Conservation (phyloP, 2,888 invertebrate species). For the Andrena haemorrhoa region DNA sequence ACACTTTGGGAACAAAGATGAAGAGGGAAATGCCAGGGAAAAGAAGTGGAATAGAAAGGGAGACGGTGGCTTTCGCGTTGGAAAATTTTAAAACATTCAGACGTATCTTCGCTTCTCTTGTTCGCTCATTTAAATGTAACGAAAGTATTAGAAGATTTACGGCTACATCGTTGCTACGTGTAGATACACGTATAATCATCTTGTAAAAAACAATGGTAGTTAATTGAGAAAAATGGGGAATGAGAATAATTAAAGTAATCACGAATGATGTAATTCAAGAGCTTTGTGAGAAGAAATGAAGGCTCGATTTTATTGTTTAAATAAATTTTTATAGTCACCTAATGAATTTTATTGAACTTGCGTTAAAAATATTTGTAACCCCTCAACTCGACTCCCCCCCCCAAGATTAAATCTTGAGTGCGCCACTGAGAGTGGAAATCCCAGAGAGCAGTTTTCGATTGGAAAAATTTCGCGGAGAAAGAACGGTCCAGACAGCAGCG, state of each 20-base stretch:
- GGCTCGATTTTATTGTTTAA: too few species aligned
- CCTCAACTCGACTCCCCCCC: not conserved
- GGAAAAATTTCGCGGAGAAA: not conserved
- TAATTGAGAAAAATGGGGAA: too few species aligned
- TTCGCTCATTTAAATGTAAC: too few species aligned
- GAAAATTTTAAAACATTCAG: not conserved
- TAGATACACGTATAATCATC: too few species aligned
- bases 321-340: too few species aligned
- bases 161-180: too few species aligned
- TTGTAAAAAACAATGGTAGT: too few species aligned
- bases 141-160: too few species aligned
- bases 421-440: not conserved
- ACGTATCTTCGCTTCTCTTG: not conserved
- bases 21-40: constrained; percentile 14
- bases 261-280: too few species aligned
- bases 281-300: too few species aligned
- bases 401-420: not conserved
- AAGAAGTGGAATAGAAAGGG: constrained; percentile 25
- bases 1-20: constrained; percentile 34
- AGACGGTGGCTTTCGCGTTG: not conserved
- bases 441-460: not conserved
- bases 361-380: not conserved
- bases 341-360: too few species aligned
- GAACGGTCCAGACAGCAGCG: constrained; percentile 8
- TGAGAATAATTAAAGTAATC: too few species aligned